Evolutionary conservation across 1,140 invertebrate genomes (phyloP).

Genomic region (Papilio aristodemus): DNA sequence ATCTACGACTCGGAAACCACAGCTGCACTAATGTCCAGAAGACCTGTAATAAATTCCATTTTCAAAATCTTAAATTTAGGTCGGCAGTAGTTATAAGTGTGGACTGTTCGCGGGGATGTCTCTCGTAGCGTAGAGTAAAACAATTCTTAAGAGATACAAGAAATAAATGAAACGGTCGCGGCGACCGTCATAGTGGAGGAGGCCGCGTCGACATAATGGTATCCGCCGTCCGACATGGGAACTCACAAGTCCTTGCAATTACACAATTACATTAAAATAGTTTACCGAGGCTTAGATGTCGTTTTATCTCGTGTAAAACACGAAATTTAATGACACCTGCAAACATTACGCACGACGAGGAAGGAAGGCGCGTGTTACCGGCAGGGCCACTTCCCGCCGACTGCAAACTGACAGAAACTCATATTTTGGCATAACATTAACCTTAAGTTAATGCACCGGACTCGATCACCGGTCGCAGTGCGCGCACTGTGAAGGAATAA

Average conservation of each 20-base stretch:
- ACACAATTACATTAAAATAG: not conserved
- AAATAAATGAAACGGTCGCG: not conserved
- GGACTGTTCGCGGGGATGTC: not conserved
- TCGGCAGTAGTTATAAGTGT: not conserved
- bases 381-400: not conserved
- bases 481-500: not conserved
- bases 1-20: too few species aligned
- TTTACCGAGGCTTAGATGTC: not conserved
- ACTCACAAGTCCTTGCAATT: conserved; percentile 1
- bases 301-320: too few species aligned
- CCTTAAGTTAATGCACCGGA: conserved; percentile 10
- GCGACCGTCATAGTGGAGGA: not conserved
- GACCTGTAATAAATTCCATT: too few species aligned
- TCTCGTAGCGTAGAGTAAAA: not conserved
- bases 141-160: not conserved
- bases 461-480: not conserved
- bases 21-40: too few species aligned
- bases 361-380: not conserved
- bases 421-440: not conserved
- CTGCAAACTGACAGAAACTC: not conserved
- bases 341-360: conserved; percentile 1
- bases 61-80: not conserved
- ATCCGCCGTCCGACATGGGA: conserved; percentile 1
- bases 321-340: not conserved
- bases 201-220: not conserved